Conservation (phyloP, 1,140 invertebrate genomes). For the Planococcus citri region DNA sequence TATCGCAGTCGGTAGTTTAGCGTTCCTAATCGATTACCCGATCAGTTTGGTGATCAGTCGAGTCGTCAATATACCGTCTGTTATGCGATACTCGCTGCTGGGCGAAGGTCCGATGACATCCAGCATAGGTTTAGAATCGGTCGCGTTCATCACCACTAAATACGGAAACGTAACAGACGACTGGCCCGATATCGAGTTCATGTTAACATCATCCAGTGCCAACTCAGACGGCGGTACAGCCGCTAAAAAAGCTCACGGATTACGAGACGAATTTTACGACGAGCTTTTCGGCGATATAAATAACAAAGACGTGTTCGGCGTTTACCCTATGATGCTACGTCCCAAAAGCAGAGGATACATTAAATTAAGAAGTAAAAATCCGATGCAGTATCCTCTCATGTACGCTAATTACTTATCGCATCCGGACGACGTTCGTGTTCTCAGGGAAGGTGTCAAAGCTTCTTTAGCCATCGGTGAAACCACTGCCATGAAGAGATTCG, state of each 20-base stretch:
- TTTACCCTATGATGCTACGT: slow-evolving; percentile 75
- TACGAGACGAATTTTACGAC: slow-evolving; percentile 65
- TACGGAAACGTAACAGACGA: slow-evolving; percentile 69
- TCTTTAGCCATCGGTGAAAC: slow-evolving; percentile 57
- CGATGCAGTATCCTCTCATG: slow-evolving; percentile 69
- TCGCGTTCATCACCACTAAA: slow-evolving; percentile 74
- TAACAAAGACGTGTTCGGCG: slow-evolving; percentile 57
- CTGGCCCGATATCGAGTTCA: slow-evolving; percentile 84
- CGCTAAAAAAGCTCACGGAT: slow-evolving; percentile 60
- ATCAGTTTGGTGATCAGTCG: slow-evolving; percentile 60
- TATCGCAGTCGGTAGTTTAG: slow-evolving; percentile 62
- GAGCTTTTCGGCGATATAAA: slow-evolving; percentile 54
- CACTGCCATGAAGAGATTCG: slow-evolving; percentile 43
- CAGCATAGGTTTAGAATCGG: slow-evolving; percentile 66
- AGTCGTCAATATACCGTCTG: slow-evolving; percentile 61
- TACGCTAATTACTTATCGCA: slow-evolving; percentile 81
- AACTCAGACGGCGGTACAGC: slow-evolving; percentile 56
- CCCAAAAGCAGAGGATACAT: slow-evolving; percentile 73
- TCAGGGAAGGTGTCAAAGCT: slow-evolving; percentile 73
- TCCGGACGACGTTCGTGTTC: slow-evolving; percentile 59
- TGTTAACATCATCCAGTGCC: slow-evolving; percentile 67
- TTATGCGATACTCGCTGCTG: slow-evolving; percentile 57
- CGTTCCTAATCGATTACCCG: slow-evolving; percentile 64
- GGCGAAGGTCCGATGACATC: slow-evolving; percentile 71
- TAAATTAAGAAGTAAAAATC: slow-evolving; percentile 60